Evolutionary conservation across 2,797 vertebrate species (phyloP).

Genomic region (Typhlichthys subterraneus): DNA sequence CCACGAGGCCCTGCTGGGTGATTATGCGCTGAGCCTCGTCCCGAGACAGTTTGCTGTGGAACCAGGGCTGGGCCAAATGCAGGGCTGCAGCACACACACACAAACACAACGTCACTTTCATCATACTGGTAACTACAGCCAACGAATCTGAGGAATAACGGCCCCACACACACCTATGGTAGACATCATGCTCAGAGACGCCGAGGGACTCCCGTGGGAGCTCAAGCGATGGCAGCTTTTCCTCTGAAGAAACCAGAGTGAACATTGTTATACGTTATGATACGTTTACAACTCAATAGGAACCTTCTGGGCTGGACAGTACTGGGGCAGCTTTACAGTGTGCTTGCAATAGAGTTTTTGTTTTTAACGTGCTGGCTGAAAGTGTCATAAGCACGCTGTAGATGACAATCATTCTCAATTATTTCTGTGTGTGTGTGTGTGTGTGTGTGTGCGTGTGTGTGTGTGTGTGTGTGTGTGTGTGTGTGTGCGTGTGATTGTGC

Average conservation of each 20-base stretch:
- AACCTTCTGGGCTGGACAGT: too few species aligned
- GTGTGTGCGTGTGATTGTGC: background rate
- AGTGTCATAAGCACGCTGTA: background rate
- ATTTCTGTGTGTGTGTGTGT: too few species aligned
- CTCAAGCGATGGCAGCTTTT: conserved; percentile 92
- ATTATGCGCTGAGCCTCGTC: conserved; percentile 93
- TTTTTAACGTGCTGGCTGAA: background rate
- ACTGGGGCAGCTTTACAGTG: background rate
- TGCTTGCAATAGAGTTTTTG: background rate
- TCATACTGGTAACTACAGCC: background rate
- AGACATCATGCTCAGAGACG: conserved; percentile 78
- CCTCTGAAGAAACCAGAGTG: conserved; percentile 74
- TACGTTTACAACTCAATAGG: background rate
- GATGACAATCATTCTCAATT: background rate
- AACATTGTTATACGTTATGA: background rate
- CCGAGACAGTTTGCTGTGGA: conserved; percentile 93
- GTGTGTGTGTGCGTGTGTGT: background rate
- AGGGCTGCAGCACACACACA: conserved; percentile 76
- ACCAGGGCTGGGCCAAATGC: conserved; percentile 93
- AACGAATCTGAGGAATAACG: conserved; percentile 7
- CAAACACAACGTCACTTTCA: background rate
- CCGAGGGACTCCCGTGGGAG: conserved; percentile 85
- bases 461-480: too few species aligned
- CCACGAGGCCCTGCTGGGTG: conserved; percentile 90
- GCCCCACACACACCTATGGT: conserved; percentile 82